Evolutionary conservation across 2,888 invertebrate genomes (phyloP).

Genomic region (Crematogaster levior): DNA sequence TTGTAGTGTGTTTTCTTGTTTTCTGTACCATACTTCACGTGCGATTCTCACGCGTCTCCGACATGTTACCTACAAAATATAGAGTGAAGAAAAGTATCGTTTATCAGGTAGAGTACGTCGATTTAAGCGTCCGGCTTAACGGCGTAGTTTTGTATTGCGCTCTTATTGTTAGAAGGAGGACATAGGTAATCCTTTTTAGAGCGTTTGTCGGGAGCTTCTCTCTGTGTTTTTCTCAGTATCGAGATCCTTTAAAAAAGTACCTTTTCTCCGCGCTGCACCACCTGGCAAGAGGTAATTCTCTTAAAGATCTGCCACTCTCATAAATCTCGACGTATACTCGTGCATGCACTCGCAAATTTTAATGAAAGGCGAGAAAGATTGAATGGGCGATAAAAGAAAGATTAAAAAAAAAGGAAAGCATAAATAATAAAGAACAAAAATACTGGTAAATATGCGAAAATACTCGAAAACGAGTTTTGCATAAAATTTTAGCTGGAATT

Average conservation of each 20-base stretch:
- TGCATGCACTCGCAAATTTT: constrained; percentile 56
- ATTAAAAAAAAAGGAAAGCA: neutral
- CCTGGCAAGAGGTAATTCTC: constrained; percentile 73
- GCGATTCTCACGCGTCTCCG: neutral
- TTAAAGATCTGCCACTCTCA: constrained; percentile 66
- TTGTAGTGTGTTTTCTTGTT: neutral
- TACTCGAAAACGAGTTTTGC: neutral
- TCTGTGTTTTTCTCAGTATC: constrained; percentile 52
- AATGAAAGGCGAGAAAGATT: constrained; percentile 22
- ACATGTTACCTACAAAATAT: constrained; percentile 20
- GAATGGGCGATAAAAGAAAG: neutral
- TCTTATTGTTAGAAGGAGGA: constrained; percentile 41
- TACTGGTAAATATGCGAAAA: neutral
- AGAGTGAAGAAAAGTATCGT: constrained; percentile 43
- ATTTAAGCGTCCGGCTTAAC: constrained; percentile 65
- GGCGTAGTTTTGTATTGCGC: constrained; percentile 63
- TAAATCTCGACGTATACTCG: constrained; percentile 65
- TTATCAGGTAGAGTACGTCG: constrained; percentile 64
- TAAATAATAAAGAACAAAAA: neutral
- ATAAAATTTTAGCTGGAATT: neutral
- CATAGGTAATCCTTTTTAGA: constrained; percentile 71
- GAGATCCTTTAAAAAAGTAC: constrained; percentile 62
- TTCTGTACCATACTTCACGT: neutral
- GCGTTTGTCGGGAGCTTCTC: constrained; percentile 65
- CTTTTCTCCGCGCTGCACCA: constrained; percentile 57